These are phyloP conservation scores for Tenthredo mesomela DNA, from an alignment of 2,888 invertebrate genomes.

Conservation along the genomic window DNA sequence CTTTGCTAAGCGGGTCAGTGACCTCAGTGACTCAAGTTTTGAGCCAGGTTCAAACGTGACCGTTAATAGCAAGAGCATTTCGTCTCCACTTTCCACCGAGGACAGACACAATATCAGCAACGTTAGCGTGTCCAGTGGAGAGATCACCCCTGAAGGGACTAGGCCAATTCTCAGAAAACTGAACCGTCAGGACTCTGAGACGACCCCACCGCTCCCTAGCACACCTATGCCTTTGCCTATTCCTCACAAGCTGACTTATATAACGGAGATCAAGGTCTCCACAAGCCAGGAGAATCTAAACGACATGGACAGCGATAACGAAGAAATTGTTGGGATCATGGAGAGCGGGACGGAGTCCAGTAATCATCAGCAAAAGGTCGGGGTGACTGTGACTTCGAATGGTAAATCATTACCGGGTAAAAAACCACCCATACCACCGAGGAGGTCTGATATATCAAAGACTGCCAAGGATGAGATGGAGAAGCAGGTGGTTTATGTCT, in stretches of 20 bases:
- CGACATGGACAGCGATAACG: constrained; percentile 57
- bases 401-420: constrained; percentile 70
- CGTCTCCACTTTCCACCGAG: constrained; percentile 61
- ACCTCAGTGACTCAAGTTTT: constrained; percentile 63
- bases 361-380: constrained; percentile 59
- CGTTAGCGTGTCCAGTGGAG: constrained; percentile 74
- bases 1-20: constrained; percentile 63
- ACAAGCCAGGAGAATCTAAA: constrained; percentile 68
- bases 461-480: constrained; percentile 66
- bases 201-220: constrained; percentile 75
- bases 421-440: constrained; percentile 79
- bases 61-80: constrained; percentile 66
- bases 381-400: constrained; percentile 68
- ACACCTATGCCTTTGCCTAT: constrained; percentile 74
- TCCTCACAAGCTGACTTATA: constrained; percentile 80
- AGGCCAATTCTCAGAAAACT: constrained; percentile 57
- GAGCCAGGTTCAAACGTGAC: constrained; percentile 69
- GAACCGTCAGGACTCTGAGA: constrained; percentile 64
- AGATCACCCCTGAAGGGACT: constrained; percentile 63
- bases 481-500: constrained; percentile 74
- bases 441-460: constrained; percentile 76
- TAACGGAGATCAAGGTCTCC: constrained; percentile 87
- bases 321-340: constrained; percentile 61
- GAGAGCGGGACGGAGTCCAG: constrained; percentile 61
- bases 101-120: constrained; percentile 71